These are phyloP conservation scores for Mionectes olivaceus DNA, from an alignment of 2,797 vertebrate genomes.

Conservation along the genomic window DNA sequence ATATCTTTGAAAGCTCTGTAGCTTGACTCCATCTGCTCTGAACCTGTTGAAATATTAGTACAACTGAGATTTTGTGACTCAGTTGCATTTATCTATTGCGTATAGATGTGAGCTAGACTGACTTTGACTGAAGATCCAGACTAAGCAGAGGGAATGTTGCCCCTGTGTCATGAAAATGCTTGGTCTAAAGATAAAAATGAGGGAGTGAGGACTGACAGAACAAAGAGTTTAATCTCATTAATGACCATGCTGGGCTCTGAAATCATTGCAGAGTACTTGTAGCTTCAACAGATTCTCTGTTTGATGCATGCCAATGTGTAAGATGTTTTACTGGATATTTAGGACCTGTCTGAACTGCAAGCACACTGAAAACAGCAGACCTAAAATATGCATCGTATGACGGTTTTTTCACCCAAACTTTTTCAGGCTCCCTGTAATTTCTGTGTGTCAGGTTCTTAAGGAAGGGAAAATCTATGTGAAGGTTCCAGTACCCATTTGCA, in stretches of 20 bases:
- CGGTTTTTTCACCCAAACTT: neutral
- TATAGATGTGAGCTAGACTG: neutral
- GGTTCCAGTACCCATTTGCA: neutral
- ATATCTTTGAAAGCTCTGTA: constrained; percentile 11
- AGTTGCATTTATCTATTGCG: neutral
- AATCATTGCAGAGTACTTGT: neutral
- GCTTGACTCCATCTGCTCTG: constrained; percentile 5
- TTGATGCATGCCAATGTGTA: neutral
- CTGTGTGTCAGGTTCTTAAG: neutral
- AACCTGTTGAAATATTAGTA: constrained; percentile 32
- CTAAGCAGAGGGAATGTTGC: constrained; percentile 18
- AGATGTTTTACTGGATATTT: neutral
- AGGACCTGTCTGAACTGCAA: neutral
- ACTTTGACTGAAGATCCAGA: constrained; percentile 4
- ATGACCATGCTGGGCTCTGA: neutral
- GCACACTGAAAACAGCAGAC: neutral
- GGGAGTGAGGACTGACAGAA: constrained; percentile 15
- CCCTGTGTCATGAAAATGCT: constrained; percentile 3
- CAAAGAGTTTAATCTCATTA: constrained; percentile 33
- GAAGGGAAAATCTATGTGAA: neutral
- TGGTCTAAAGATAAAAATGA: constrained; percentile 48
- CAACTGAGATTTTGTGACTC: constrained; percentile 16
- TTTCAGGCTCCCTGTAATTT: neutral
- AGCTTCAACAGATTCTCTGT: constrained; percentile 12
- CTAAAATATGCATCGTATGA: neutral